These are phyloP conservation scores for Dexiosoma caninum DNA, from an alignment of 2,888 invertebrate genomes.

Conservation along the genomic window DNA sequence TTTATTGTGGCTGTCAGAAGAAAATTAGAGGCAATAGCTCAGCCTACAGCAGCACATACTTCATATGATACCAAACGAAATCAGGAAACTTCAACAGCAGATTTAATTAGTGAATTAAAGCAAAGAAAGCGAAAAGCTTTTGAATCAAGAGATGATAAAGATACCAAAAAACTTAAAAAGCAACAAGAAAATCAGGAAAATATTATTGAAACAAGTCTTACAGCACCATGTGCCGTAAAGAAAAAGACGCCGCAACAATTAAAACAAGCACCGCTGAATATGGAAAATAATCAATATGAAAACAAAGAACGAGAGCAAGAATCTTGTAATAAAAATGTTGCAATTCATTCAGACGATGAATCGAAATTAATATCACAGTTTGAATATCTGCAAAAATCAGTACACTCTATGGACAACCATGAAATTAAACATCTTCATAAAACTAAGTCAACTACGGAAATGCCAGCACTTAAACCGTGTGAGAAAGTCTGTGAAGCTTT, in stretches of 20 bases:
- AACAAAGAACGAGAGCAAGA: not conserved
- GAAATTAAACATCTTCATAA: not conserved
- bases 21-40: constrained; percentile 78
- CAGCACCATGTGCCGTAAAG: not conserved
- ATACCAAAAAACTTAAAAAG: constrained; percentile 35
- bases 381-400: constrained; percentile 2
- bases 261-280: not conserved
- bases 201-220: not conserved
- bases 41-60: constrained; percentile 57
- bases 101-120: constrained; percentile 18
- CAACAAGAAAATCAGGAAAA: not conserved
- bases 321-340: not conserved
- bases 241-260: not conserved
- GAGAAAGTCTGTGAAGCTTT: constrained; percentile 18
- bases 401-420: not conserved
- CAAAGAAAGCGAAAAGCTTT: constrained; percentile 34
- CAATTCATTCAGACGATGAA: not conserved
- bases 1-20: constrained; percentile 81
- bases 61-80: not conserved
- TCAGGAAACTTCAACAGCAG: constrained; percentile 44
- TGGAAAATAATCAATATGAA: not conserved
- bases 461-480: not conserved
- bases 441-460: not conserved
- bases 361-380: not conserved
- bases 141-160: constrained; percentile 3